Evolutionary conservation across 2,888 invertebrate genomes (phyloP).

Genomic region (Podotricha telesiphe): DNA sequence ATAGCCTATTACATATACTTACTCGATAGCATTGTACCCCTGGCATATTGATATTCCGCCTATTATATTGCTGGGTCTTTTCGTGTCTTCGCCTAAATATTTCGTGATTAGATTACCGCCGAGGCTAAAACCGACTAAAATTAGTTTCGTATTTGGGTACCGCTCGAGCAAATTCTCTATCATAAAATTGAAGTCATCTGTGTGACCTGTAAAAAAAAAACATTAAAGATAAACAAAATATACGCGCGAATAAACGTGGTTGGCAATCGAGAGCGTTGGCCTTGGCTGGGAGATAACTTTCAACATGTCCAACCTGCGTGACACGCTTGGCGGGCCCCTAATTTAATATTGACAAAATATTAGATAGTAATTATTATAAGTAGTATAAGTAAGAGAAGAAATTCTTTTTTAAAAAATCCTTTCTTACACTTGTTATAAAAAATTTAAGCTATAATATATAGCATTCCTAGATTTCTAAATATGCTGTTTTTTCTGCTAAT

Average conservation of each 20-base stretch:
- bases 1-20: constrained; percentile 65
- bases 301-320: constrained; percentile 37
- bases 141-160: constrained; percentile 89
- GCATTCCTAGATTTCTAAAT: background rate
- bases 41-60: constrained; percentile 97
- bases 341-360: constrained; percentile 21
- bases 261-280: constrained; percentile 39
- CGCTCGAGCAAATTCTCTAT: constrained; percentile 88
- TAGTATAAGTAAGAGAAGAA: too few species aligned
- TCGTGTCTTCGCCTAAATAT: constrained; percentile 92
- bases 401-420: too few species aligned
- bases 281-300: constrained; percentile 42
- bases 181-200: constrained; percentile 94
- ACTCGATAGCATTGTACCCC: constrained; percentile 96
- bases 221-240: constrained; percentile 19
- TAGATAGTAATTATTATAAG: background rate
- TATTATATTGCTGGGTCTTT: constrained; percentile 88
- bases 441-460: background rate
- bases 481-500: too few species aligned
- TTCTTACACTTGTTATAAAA: background rate
- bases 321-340: constrained; percentile 22
- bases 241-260: constrained; percentile 27
- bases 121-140: constrained; percentile 95
- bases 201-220: constrained; percentile 87
- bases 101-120: constrained; percentile 97